Base-by-base conservation (phyloP, 2,888 invertebrate species). In the Drepana falcataria region DNA sequence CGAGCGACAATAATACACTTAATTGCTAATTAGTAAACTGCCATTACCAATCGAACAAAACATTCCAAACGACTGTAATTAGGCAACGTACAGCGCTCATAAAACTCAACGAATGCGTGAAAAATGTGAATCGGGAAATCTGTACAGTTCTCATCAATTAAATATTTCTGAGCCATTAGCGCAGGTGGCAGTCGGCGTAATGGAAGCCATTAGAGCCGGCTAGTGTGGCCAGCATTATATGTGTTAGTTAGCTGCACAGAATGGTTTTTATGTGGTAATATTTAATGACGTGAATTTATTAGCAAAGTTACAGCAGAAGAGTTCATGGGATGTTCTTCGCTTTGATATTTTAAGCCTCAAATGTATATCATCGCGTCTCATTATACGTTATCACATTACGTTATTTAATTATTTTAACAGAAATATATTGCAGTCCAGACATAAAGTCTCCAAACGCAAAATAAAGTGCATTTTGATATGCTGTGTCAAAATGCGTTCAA, bases 141-240 rank as follows among this genome's bases (percentile, higher is more conserved):
- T 77, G 81, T 79, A 79, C 73, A 68, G 76, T 72, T 70, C 78
- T 80, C 85, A 86, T 86, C 84, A 85, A 88, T 89, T 87, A 88
- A 86, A 88, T 88, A 88, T 88, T 87, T 87, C 81, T 85, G 84
- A 80, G 66, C 84, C 85, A 88, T 87, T 89, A 90, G 87, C 81
- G 75, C 86, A 86, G 84, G 85, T 87, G 88, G 84, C 75, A 79
- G 74, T 80, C 79, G 77, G 68, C 83, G 81, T 87, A 88, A 88
- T 87, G 86, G 87, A 83, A 81, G 77, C 87, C 84, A 88, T 87
- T 89, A 87, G 80, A 79, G 78, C 75, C 66, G 75, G 66, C 68
- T 65, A 64, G 69, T 68, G 67, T 65, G 60, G 64, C 59, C 56
- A 61, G 58, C 61, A 75, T 75, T 79, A 78, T 72, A 69, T 71